Evolutionary conservation across 92 coral and sea anemone species (phyloP).

Genomic region (Phenganax subtilis): DNA sequence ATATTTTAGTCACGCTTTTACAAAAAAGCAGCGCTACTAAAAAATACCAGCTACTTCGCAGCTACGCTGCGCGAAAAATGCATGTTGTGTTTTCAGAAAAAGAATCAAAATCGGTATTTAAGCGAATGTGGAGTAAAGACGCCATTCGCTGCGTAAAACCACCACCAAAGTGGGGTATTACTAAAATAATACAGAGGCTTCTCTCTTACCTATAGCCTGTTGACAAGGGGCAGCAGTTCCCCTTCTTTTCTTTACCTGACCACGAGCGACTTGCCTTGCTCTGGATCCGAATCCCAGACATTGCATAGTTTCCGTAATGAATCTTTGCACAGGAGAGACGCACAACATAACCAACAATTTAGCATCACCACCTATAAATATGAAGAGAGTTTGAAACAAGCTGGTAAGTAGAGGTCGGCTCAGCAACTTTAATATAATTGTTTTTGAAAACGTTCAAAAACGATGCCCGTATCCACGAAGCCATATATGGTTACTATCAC

Average conservation of each 20-base stretch:
- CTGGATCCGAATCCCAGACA: slow-evolving; percentile 99
- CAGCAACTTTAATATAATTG: too few relatives aligned
- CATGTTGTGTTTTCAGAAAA: too few relatives aligned
- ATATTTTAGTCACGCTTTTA: too few relatives aligned
- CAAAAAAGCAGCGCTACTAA: too few relatives aligned
- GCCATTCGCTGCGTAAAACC: neutral
- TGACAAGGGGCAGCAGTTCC: slow-evolving; percentile 20
- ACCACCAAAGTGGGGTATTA: neutral
- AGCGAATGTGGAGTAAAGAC: neutral
- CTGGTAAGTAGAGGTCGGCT: neutral
- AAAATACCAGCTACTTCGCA: too few relatives aligned
- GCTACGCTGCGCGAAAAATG: too few relatives aligned
- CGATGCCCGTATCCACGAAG: neutral
- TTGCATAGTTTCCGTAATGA: slow-evolving; percentile 93
- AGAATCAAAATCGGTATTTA: too few relatives aligned
- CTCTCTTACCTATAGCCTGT: slow-evolving; percentile 29
- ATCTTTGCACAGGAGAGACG: slow-evolving; percentile 98
- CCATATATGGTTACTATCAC: neutral
- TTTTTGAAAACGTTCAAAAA: too few relatives aligned
- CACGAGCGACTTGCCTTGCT: slow-evolving; percentile 98
- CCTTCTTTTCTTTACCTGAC: slow-evolving; percentile 95
- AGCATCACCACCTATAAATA: slow-evolving; percentile 84
- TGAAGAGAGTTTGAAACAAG: neutral
- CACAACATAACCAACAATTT: slow-evolving; percentile 96
- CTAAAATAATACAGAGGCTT: neutral